Conservation (phyloP, 2,888 invertebrate genomes). For the Rhogogaster chlorosoma region DNA sequence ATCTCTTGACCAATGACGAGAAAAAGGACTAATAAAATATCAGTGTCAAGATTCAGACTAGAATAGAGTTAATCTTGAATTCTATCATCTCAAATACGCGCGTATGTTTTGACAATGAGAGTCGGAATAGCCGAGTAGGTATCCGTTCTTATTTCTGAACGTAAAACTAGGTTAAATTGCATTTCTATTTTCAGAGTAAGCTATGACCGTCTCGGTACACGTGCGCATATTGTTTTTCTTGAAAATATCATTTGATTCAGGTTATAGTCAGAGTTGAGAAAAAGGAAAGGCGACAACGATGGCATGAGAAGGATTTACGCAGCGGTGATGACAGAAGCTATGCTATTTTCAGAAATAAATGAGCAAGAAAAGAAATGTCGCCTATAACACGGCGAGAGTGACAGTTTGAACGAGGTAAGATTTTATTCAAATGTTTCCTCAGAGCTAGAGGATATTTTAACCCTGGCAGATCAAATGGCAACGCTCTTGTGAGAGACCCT, state of each 20-base stretch:
- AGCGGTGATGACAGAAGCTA: conserved; percentile 2
- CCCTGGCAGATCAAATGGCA: conserved; percentile 23
- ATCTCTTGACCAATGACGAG: not conserved
- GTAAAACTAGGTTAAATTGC: not conserved
- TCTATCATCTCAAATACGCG: not conserved
- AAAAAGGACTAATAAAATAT: not conserved
- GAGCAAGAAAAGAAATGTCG: conserved; percentile 16
- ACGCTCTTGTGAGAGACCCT: conserved; percentile 14
- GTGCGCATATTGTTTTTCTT: not conserved
- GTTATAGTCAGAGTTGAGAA: not conserved
- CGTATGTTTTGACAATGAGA: not conserved
- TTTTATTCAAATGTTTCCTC: conserved; percentile 36
- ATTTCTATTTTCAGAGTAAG: not conserved
- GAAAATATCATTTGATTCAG: not conserved
- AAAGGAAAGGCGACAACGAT: not conserved
- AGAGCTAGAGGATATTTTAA: conserved; percentile 26
- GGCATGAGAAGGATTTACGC: not conserved
- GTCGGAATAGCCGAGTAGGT: not conserved
- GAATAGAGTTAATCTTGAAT: not conserved
- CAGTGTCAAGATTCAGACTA: not conserved
- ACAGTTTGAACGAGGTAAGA: conserved; percentile 30
- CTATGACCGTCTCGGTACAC: not conserved
- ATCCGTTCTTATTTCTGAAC: conserved; percentile 6
- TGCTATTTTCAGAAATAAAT: conserved; percentile 11
- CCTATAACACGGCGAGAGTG: conserved; percentile 21